Base-by-base conservation (phyloP, 2,113 vertebrate species). In the Erythrolamprus reginae region DNA sequence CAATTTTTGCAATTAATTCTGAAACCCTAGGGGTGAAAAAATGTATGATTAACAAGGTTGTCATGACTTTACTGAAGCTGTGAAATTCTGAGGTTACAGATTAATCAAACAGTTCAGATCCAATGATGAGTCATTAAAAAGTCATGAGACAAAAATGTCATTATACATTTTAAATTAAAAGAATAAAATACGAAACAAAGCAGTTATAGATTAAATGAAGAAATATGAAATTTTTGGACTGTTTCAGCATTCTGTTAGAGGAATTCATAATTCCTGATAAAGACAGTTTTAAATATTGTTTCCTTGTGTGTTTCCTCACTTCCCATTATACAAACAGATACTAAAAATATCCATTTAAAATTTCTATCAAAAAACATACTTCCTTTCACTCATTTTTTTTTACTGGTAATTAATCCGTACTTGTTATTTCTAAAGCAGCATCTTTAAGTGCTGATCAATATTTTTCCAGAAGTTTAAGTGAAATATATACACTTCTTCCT, bases 361-460 rank as follows among this genome's bases (percentile, higher is more conserved):
- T 51, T 89, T 50, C 24, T 82, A 89, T 52, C 50, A 33, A 52
- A 52, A 13, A 82, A 53, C 56, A 33, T 13, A 53, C 50, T 89
- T 38, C 24, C 51, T 56, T 85, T 85, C 48, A 65, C 15, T 42
- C 82, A 10, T 53, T 55, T 38, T 87, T 87, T 90, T 24, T 42
- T 52, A 52, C 50, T 8, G 10, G 50, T 56, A 58, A 26, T 58
- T 42, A 45, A 33, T 7, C 26, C 21, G 2, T 28, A 15, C 13
- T 87, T 51, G 42, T 47, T 83, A 50, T 38, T 88, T 23, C 53
- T 53, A 61, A 26, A 38, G 26, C 42, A 91, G 42, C 48, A 10
- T 24, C 10, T 55, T 55, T 48, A 55, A 90, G 42, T 56, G 85
- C 51, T 91, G 83, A 91, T 84, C 77, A 88, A 77, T 56, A 90